Evolutionary conservation across 1,140 invertebrate genomes (phyloP).

Genomic region (Tetramorium parvispinum): DNA sequence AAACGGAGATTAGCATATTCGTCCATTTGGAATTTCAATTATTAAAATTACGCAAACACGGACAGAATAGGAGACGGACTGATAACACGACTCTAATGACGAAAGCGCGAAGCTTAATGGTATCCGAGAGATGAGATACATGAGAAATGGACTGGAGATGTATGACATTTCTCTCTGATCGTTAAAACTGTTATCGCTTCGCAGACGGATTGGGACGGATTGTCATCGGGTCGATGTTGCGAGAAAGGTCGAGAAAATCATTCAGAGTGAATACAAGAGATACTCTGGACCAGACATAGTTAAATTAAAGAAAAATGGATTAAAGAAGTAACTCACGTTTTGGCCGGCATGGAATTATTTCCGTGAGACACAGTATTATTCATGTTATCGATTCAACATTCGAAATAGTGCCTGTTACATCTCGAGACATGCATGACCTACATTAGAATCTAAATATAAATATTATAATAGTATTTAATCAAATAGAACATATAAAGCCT

Average conservation of each 20-base stretch:
- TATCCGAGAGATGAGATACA: neutral
- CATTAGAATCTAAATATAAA: neutral
- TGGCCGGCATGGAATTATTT: neutral
- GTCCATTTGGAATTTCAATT: constrained; percentile 33
- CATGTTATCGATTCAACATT: neutral
- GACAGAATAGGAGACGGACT: neutral
- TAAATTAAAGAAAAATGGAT: constrained; percentile 15
- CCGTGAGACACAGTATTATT: neutral
- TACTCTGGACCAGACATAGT: neutral
- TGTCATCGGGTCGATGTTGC: constrained; percentile 7
- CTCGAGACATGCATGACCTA: neutral
- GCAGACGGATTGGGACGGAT: constrained; percentile 27
- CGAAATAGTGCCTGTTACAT: neutral
- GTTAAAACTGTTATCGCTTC: constrained; percentile 45
- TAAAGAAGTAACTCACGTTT: neutral
- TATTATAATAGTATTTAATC: neutral
- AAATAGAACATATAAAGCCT: neutral
- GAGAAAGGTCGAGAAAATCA: constrained; percentile 30
- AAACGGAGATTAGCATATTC: constrained; percentile 47
- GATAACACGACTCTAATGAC: constrained; percentile 9
- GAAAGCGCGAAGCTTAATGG: neutral
- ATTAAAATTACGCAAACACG: constrained; percentile 40
- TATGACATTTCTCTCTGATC: constrained; percentile 24
- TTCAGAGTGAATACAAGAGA: neutral
- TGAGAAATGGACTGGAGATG: constrained; percentile 12